These are phyloP conservation scores for Pangasius djambal DNA, from an alignment of 2,797 vertebrate species.

Conservation along the genomic window DNA sequence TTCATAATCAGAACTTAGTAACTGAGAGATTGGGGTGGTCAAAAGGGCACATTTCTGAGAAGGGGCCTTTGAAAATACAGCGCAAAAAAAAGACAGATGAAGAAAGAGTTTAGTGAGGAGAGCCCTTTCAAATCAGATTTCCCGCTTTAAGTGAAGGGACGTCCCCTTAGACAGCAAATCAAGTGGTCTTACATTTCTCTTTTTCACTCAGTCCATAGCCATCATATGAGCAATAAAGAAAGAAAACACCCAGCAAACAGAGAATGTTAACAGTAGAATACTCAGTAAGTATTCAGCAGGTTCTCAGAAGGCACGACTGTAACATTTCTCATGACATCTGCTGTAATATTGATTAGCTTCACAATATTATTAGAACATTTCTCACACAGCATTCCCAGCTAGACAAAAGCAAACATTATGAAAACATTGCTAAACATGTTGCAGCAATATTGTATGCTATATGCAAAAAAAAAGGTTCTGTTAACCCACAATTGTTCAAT, in stretches of 20 bases:
- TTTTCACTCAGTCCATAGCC: not conserved
- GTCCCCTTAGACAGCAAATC: slow-evolving; percentile 28
- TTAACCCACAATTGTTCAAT: not conserved
- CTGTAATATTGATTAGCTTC: not conserved
- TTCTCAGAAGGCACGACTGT: not conserved
- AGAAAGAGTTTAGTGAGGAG: not conserved
- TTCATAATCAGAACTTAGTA: slow-evolving; percentile 27
- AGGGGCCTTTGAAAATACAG: not conserved
- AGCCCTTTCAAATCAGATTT: slow-evolving; percentile 36
- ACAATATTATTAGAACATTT: not conserved
- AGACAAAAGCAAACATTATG: not conserved
- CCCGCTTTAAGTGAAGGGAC: slow-evolving; percentile 26
- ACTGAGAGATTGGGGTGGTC: slow-evolving; percentile 3
- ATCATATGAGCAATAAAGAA: not conserved
- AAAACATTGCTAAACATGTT: not conserved
- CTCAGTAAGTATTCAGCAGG: not conserved
- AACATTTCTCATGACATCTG: slow-evolving; percentile 1
- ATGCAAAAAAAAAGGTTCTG: not conserved
- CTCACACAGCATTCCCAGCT: not conserved
- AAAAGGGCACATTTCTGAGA: slow-evolving; percentile 33
- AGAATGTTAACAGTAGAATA: not conserved
- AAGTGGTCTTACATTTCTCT: slow-evolving; percentile 17
- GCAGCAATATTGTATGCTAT: not conserved
- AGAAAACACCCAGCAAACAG: not conserved
- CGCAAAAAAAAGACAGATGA: not conserved